Conservation (phyloP, 2,113 vertebrate species). For the Pteropus alecto region DNA sequence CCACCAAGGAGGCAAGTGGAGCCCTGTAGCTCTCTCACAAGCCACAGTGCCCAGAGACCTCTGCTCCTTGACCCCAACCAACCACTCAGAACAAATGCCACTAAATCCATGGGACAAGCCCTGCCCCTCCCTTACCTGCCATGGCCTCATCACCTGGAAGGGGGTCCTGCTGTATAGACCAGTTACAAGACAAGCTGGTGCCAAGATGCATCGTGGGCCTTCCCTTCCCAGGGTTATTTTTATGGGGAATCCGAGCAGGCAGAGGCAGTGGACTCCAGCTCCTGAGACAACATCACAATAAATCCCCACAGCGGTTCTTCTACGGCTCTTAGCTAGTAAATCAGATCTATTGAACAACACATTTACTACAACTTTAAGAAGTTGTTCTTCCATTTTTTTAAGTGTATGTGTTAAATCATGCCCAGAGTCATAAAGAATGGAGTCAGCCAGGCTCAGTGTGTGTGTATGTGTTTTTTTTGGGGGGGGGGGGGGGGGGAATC, state of each 20-base stretch:
- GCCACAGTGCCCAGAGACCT: neutral
- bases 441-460: constrained; percentile 47
- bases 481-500: rapidly evolving
- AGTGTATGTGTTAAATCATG: constrained; percentile 81
- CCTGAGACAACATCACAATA: constrained; percentile 57
- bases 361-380: constrained; percentile 81
- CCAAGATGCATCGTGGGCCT: neutral
- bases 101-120: neutral
- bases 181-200: neutral
- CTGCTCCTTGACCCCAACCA: constrained; percentile 6
- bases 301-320: constrained; percentile 65
- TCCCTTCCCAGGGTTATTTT: neutral
- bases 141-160: neutral
- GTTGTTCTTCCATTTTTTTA: constrained; percentile 79
- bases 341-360: constrained; percentile 77
- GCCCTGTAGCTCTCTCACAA: neutral
- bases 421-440: constrained; percentile 74
- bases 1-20: neutral
- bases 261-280: constrained; percentile 17
- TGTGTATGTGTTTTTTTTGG: no score
- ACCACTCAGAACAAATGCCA: neutral
- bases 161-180: neutral
- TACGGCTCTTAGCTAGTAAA: constrained; percentile 78
- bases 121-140: neutral
- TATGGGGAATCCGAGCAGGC: neutral